phyloP scores from a whole-genome alignment of 2,888 invertebrate species.

The Clostera curtula region DNA sequence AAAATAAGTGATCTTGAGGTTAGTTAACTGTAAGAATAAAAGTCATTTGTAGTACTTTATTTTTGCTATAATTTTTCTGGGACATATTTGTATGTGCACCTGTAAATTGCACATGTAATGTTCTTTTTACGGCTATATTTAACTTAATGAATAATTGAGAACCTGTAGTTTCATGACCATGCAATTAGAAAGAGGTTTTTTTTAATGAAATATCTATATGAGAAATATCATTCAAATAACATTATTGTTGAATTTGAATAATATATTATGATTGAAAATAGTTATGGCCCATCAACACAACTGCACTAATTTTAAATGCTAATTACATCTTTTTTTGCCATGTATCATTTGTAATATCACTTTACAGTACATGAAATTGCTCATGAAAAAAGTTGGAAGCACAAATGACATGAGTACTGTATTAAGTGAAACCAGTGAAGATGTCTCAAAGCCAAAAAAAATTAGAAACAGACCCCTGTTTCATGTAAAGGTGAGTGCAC shows the following conservation, averaged over 20 bases:
- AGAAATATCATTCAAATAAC: too few relatives aligned
- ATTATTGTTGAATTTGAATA: too few relatives aligned
- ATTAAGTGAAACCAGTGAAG: slow-evolving; percentile 25
- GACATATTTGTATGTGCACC: too few relatives aligned
- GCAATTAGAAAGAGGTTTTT: too few relatives aligned
- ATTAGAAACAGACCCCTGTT: slow-evolving; percentile 60
- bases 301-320: not conserved
- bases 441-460: slow-evolving; percentile 41
- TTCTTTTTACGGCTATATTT: too few relatives aligned
- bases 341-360: slow-evolving; percentile 3
- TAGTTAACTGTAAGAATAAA: too few relatives aligned
- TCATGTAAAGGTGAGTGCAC: slow-evolving; percentile 52
- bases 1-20: slow-evolving; percentile 86
- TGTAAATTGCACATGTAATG: too few relatives aligned
- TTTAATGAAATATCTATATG: not conserved
- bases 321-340: not conserved
- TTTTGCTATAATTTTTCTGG: too few relatives aligned
- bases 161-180: too few relatives aligned
- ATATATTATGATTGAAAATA: too few relatives aligned
- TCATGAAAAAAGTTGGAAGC: slow-evolving; percentile 71
- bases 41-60: too few relatives aligned
- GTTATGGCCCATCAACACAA: slow-evolving; percentile 4
- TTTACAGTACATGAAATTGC: slow-evolving; percentile 82
- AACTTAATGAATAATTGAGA: too few relatives aligned
- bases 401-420: slow-evolving; percentile 23